Evolutionary conservation across 2,797 vertebrate genomes (phyloP).

Genomic region (Phrynocephalus guinanensis): DNA sequence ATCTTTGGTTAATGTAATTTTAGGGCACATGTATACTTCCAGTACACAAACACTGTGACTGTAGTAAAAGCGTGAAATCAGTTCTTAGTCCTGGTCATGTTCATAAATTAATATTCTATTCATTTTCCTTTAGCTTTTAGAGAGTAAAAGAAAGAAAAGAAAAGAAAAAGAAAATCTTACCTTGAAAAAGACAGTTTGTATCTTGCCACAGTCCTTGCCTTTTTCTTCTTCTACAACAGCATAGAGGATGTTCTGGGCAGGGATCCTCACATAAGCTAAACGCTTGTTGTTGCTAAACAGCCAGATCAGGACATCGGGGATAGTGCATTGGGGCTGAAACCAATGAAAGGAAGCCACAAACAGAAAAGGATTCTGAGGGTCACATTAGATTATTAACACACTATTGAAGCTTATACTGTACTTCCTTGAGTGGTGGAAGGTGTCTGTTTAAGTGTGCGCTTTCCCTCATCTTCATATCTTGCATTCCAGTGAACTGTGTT

Average conservation of each 20-base stretch:
- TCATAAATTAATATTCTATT: not conserved
- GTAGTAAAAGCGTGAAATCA: not conserved
- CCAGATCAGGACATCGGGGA: conserved; percentile 92
- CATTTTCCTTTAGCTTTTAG: conserved; percentile 9
- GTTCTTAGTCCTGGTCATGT: not conserved
- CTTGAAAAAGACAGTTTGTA: conserved; percentile 90
- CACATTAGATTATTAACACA: no score
- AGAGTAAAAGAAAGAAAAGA: conserved; percentile 1
- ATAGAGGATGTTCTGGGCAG: conserved; percentile 88
- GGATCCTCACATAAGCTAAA: conserved; percentile 87
- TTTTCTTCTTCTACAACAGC: conserved; percentile 92
- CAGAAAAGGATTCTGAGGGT: no score
- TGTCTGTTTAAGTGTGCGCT: no score
- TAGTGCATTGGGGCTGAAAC: conserved; percentile 88
- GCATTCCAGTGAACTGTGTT: no score
- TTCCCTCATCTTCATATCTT: no score
- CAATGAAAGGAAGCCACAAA: not conserved
- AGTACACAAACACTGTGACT: no score
- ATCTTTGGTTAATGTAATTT: no score
- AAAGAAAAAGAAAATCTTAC: conserved; percentile 62
- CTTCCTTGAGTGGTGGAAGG: no score
- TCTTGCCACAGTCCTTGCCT: conserved; percentile 89
- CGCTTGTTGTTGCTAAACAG: conserved; percentile 84
- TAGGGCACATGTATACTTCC: no score
- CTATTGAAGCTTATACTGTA: no score